Conservation (phyloP, 2,888 invertebrate species). For the Drosophila trichaetosa region DNA sequence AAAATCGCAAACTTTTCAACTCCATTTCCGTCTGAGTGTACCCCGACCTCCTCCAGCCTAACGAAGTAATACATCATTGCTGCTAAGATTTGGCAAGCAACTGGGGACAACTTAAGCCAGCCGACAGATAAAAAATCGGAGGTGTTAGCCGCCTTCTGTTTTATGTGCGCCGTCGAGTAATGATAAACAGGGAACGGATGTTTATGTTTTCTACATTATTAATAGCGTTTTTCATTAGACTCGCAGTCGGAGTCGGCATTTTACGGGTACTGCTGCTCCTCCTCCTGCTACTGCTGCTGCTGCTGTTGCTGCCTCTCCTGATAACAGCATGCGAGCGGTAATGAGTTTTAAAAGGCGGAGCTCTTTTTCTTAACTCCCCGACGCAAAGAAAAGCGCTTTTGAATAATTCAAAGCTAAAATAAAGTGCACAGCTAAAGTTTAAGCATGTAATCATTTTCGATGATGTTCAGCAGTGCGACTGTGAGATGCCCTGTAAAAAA, state of each 20-base stretch:
- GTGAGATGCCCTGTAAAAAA: slow-evolving; percentile 16
- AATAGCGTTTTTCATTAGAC: slow-evolving; percentile 79
- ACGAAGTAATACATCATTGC: slow-evolving; percentile 71
- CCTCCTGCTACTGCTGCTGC: background rate
- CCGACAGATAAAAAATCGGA: slow-evolving; percentile 42
- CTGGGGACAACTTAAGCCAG: slow-evolving; percentile 36
- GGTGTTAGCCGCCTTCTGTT: slow-evolving; percentile 57
- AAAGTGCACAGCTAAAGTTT: slow-evolving; percentile 37
- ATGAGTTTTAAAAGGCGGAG: slow-evolving; percentile 49
- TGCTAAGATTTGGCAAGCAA: slow-evolving; percentile 57
- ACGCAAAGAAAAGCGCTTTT: slow-evolving; percentile 45
- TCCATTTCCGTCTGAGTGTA: slow-evolving; percentile 41
- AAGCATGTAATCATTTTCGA: slow-evolving; percentile 20
- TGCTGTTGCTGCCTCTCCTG: slow-evolving; percentile 22
- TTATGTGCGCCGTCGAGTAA: slow-evolving; percentile 59
- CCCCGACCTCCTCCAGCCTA: background rate
- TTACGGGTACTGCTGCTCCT: slow-evolving; percentile 30
- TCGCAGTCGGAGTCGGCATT: slow-evolving; percentile 61
- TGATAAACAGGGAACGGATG: slow-evolving; percentile 79
- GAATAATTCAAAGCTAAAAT: slow-evolving; percentile 60
- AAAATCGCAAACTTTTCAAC: slow-evolving; percentile 44
- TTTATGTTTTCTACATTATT: slow-evolving; percentile 78
- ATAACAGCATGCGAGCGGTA: slow-evolving; percentile 60
- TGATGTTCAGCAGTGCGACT: background rate
- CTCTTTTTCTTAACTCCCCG: background rate